Base-by-base conservation (phyloP, 2,797 vertebrate genomes). In the Neomorphus geoffroyi region DNA sequence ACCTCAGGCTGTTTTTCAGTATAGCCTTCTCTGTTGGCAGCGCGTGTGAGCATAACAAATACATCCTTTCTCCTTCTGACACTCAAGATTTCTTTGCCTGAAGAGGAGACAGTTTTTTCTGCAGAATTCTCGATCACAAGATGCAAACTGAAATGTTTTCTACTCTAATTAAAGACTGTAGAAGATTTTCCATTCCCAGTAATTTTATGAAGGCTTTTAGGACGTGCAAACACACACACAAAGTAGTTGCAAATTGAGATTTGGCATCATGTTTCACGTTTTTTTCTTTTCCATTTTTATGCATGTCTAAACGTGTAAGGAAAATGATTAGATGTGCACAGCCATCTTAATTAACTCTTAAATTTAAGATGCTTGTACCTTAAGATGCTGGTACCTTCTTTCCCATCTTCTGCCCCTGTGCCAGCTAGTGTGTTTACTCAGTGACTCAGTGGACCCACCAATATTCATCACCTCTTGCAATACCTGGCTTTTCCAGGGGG, bases 81-180 rank as follows among this genome's bases (percentile, higher is more conserved):
- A 71, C 61, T 82, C 37, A 48, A 53, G n/a, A 50, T 88, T 43
- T 73, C 51, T 65, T 90, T 75, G 33, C 75, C 56, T 70, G 9
- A 57, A 87, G 70, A 72, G 48, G 51, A 72, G n/a, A 66, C 14
- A 37, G 3, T 32, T 32, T 65, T 65, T 91, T 65, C 45, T 64
- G 53, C 60, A 57, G 32, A 80, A 64, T 82, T 81, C 45, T 70
- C 77, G 54, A 67, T 92, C 53, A 53, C 33, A 45, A 79, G 78
- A 67, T 70, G 62, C 88, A 91, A 92, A 93, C 10, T 5, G 51
- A 81, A 86, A 84, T 65, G 56, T 90, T 48, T 70, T 90, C 87
- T 66, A 48, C 51, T 85, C 66, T 82, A 91, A 70, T 64, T 88
- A 80, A 54, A 61, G 54, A 45, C 62, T 58, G 33, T 16, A 50